Conservation (phyloP, 2,113 vertebrate genomes). For the Myxocyprinus asiaticus region DNA sequence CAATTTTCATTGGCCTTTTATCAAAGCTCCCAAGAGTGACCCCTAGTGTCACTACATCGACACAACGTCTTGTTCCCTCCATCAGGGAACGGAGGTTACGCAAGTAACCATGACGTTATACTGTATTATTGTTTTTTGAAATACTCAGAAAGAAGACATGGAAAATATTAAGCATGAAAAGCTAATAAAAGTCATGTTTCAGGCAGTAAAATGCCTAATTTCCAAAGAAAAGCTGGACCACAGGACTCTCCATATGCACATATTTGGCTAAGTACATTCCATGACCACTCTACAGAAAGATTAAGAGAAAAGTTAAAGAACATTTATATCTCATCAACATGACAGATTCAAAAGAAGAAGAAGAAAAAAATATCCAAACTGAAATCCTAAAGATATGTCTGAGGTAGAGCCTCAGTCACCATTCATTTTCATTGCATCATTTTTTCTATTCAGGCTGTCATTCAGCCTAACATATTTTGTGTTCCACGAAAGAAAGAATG, state of each 20-base stretch:
- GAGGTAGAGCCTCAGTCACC: too few relatives aligned
- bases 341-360: too few relatives aligned
- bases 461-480: too few relatives aligned
- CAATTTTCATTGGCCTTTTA: too few relatives aligned
- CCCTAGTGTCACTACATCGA: background rate
- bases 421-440: too few relatives aligned
- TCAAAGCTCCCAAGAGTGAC: too few relatives aligned
- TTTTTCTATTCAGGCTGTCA: too few relatives aligned
- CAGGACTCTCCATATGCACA: constrained; percentile 3
- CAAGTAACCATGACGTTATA: too few relatives aligned
- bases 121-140: constrained; percentile 25
- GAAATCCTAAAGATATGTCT: too few relatives aligned
- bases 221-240: constrained; percentile 22
- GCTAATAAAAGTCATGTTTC: constrained; percentile 12
- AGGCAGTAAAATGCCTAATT: constrained; percentile 38
- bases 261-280: background rate
- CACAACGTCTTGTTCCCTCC: too few relatives aligned
- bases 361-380: background rate
- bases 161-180: constrained; percentile 1
- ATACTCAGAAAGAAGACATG: background rate
- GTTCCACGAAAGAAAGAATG: too few relatives aligned
- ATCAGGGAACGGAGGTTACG: too few relatives aligned
- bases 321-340: background rate
- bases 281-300: background rate
- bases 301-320: background rate